Evolutionary conservation across 2,888 invertebrate species (phyloP), one percentile per base, ranked within the genome.

Genomic region (Tenthredo amoena): DNA sequence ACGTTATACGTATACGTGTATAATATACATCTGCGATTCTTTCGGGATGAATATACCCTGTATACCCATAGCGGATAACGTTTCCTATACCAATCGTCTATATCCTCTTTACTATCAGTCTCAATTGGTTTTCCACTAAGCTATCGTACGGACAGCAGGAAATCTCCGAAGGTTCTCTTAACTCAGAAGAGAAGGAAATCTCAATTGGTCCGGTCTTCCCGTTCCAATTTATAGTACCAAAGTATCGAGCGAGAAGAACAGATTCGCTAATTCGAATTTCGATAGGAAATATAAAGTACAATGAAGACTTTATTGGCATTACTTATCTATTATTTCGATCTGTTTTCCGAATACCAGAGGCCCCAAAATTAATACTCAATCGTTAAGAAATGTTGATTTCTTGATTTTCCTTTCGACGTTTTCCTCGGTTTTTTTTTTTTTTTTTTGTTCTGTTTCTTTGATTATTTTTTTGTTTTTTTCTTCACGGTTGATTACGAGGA

Each of bases 51-150:
- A 68, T 68, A 31, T 7, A 26, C 7, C 34, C 43, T 12, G 0
- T 21, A 31, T 26, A 26, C 43, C 9, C n/a, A n/a, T 18, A 18
- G 9, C 34, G 81, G 50, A 50, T 26, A 81, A 81, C 81, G 50
- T 58, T 62, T 31, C 37, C 50, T 40, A 62, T 76, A 34, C 58
- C n/a, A 40, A 77, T 77, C 77, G 26, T 26, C 77, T 55, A 47
- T 31, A 55, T 55, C 2, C 15, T 26, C n/a, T 40, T 26, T 40
- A 21, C 55, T 81, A 58, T 81, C 81, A 81, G 81, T 81, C 81
- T 62, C 81, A 81, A 81, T 81, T 81, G 81, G 81, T 81, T 81
- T 81, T 62, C 81, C 21, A 62, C 81, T 81, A 81, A 81, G 81
- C 81, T 62, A 81, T 81, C 58, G 26, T 18, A 34, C 79, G 62